Evolutionary conservation across 2,797 vertebrate species (phyloP).

Genomic region (Zalophus californianus): DNA sequence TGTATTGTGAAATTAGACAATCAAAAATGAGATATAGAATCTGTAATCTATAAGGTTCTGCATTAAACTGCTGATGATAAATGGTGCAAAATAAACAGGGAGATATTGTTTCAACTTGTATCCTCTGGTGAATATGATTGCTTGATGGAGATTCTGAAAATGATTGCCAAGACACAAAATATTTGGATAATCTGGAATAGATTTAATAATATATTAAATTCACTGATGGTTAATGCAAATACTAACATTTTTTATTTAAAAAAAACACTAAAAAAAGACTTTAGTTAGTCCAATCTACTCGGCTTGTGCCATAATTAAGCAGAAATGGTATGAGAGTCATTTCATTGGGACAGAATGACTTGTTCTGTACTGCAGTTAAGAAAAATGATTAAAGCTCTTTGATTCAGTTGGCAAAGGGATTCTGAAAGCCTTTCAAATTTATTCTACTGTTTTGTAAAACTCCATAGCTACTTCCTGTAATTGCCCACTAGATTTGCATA

Average conservation of each 20-base stretch:
- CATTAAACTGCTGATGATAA: slow-evolving; percentile 40
- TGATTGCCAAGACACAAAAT: slow-evolving; percentile 48
- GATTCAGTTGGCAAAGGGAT: slow-evolving; percentile 27
- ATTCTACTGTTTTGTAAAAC: slow-evolving; percentile 58
- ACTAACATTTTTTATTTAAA: neutral
- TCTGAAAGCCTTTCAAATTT: slow-evolving; percentile 73
- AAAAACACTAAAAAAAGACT: slow-evolving; percentile 41
- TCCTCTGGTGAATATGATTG: slow-evolving; percentile 50
- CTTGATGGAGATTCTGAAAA: slow-evolving; percentile 59
- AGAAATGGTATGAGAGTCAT: neutral
- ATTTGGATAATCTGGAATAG: slow-evolving; percentile 67
- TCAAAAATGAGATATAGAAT: neutral
- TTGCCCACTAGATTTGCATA: slow-evolving; percentile 14
- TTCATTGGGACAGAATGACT: slow-evolving; percentile 56
- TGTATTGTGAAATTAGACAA: neutral
- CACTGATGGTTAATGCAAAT: slow-evolving; percentile 39
- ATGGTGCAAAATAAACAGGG: slow-evolving; percentile 15
- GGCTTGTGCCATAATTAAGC: neutral
- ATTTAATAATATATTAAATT: slow-evolving; percentile 76
- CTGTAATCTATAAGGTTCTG: neutral
- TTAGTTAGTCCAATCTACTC: slow-evolving; percentile 52
- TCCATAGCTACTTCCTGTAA: neutral
- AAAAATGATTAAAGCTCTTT: neutral
- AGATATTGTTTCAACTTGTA: slow-evolving; percentile 47
- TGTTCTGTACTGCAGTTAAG: slow-evolving; percentile 23